Evolutionary conservation across 2,113 vertebrate species (phyloP).

Genomic region (Gallinago media): DNA sequence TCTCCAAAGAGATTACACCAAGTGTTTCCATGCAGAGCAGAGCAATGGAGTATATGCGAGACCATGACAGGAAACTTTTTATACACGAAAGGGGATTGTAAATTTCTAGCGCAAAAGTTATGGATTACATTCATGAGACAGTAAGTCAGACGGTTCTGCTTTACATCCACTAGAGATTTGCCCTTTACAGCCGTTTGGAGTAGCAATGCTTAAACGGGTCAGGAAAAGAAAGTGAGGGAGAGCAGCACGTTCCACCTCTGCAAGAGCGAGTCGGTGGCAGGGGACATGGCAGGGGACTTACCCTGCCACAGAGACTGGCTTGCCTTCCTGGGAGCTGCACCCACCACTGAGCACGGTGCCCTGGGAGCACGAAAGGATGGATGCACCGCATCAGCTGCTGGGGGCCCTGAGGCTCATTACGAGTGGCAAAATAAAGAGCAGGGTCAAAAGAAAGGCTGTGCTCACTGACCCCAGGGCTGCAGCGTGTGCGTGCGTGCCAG

Average conservation of each 20-base stretch:
- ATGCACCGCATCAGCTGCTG: background rate
- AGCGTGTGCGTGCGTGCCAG: background rate
- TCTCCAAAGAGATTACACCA: constrained; percentile 16
- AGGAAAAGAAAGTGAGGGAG: background rate
- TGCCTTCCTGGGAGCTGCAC: background rate
- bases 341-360: accelerated
- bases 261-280: accelerated
- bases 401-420: background rate
- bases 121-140: background rate
- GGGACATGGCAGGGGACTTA: accelerated
- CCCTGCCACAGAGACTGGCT: background rate
- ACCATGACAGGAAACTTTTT: constrained; percentile 1
- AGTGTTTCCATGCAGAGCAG: constrained; percentile 13
- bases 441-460: background rate
- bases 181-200: background rate
- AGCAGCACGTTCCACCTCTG: accelerated
- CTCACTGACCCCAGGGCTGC: background rate
- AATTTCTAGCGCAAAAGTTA: background rate
- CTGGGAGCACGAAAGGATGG: background rate
- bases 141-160: background rate
- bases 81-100: background rate
- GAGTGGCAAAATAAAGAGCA: background rate
- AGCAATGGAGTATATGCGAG: background rate
- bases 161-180: background rate
- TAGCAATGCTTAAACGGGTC: background rate